Evolutionary conservation across 2,797 vertebrate genomes (phyloP), one percentile per base, ranked within the genome.

Genomic region (Sebastes jordani): DNA sequence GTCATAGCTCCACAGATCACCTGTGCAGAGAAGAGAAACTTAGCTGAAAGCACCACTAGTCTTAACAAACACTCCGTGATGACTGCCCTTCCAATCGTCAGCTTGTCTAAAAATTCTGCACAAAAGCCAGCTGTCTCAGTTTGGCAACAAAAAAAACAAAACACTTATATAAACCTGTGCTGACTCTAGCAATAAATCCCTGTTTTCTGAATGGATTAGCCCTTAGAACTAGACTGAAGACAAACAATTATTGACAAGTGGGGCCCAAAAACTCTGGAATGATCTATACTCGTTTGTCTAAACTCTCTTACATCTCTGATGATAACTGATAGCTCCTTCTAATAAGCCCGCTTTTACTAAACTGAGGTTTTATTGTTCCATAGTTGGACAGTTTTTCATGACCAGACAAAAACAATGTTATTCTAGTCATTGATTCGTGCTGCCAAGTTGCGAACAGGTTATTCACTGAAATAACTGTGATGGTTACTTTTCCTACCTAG

Each of bases 1-100:
- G 92, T 99, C 98, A 0, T 99, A 99, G 90, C 98, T 99, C 97
- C 97, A 99, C 69, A 98, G 93, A 82, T 99, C 97, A 34, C 97
- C 97, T 98, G 89, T 67, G 1, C 2, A 77, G 2, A 34, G 22
- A 36, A 42, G 18, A n/a, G 3, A 77, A 58, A 10, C n/a, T 34
- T 23, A 18, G 22, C 7, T 38, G 36, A 38, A 38, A 38, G 36
- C 0, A 38, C 36, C 36, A 14, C 36, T 14, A 0, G 0, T 38
- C 36, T 38, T 38, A 38, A 34, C 34, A 34, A 38, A 38, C 36
- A 38, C 36, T 38, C 36, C 34, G 34, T 34, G 34, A 11, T 34
- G 34, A 34, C 10, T 46, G 11, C 32, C 32, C 32, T 32, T 0
- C 32, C 32, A 32, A 32, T 34, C 32, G 32, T 34, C 9, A 10